These are phyloP conservation scores for Ginglymostoma cirratum DNA, from an alignment of 2,113 vertebrate species.

Conservation along the genomic window DNA sequence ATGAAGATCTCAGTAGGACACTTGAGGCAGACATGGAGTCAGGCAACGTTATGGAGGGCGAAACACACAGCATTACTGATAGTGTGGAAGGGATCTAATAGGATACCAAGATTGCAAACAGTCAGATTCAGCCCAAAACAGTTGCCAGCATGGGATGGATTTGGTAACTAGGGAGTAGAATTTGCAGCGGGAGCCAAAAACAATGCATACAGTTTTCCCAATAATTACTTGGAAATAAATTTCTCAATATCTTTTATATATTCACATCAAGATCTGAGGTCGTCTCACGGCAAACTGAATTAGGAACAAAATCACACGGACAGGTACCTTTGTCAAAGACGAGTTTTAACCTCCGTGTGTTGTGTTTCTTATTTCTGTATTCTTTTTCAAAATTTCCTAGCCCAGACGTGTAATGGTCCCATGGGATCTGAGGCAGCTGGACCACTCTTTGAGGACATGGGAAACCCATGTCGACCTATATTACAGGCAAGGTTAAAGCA, in stretches of 20 bases:
- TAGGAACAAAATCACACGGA: neutral
- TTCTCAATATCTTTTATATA: neutral
- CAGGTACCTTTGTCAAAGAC: conserved; percentile 88
- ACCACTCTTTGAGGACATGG: conserved; percentile 92
- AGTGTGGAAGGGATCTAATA: neutral
- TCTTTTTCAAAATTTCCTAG: conserved; percentile 91
- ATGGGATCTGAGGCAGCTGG: conserved; percentile 85
- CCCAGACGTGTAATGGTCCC: conserved; percentile 95
- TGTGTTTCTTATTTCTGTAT: conserved; percentile 86
- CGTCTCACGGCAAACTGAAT: neutral
- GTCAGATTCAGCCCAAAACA: neutral
- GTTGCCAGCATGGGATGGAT: neutral
- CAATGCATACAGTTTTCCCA: neutral
- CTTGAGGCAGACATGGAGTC: neutral
- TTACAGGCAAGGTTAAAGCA: conserved; percentile 30
- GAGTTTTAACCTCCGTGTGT: conserved; percentile 82
- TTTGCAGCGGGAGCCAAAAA: neutral
- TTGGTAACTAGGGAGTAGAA: neutral
- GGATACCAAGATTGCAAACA: no score
- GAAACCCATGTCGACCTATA: conserved; percentile 78
- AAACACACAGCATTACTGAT: neutral
- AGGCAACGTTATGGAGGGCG: neutral
- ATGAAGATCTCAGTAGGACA: neutral
- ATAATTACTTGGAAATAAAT: neutral
- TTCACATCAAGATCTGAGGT: neutral